These are phyloP conservation scores for Manis crassicaudata DNA, from an alignment of 2,797 vertebrate genomes.

Conservation along the genomic window DNA sequence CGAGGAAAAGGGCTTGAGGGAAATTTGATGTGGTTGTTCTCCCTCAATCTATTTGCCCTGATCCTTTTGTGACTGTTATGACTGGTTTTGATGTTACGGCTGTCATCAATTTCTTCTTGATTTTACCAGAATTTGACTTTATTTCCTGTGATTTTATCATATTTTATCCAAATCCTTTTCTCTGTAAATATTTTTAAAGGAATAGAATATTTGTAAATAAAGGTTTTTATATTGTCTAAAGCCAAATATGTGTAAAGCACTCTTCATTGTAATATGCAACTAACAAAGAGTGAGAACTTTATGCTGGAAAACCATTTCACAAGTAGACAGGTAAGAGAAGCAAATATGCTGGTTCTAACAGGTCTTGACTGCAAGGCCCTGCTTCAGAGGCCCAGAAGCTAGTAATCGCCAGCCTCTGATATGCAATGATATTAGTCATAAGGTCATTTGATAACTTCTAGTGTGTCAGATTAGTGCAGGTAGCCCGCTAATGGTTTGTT, in stretches of 20 bases:
- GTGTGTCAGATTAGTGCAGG: neutral
- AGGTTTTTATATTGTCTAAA: slow-evolving; percentile 79
- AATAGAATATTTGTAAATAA: slow-evolving; percentile 80
- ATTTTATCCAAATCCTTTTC: slow-evolving; percentile 51
- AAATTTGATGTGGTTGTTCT: neutral
- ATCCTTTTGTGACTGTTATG: neutral
- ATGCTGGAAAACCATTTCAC: slow-evolving; percentile 1
- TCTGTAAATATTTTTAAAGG: slow-evolving; percentile 54
- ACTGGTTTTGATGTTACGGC: neutral
- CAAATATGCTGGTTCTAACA: neutral
- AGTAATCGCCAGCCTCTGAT: neutral
- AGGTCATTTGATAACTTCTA: neutral
- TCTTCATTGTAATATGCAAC: slow-evolving; percentile 25
- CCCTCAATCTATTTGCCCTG: neutral
- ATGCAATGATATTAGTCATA: neutral
- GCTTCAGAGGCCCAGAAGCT: neutral
- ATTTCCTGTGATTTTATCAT: slow-evolving; percentile 52
- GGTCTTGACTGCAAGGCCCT: neutral
- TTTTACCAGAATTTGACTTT: slow-evolving; percentile 62
- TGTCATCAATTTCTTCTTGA: slow-evolving; percentile 28
- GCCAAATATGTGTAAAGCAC: neutral
- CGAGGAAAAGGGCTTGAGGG: too few relatives aligned
- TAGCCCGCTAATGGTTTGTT: neutral
- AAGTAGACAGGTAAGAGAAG: neutral
- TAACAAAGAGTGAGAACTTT: slow-evolving; percentile 25